Conservation (phyloP, 2,888 invertebrate genomes). For the Noctua fimbriata region DNA sequence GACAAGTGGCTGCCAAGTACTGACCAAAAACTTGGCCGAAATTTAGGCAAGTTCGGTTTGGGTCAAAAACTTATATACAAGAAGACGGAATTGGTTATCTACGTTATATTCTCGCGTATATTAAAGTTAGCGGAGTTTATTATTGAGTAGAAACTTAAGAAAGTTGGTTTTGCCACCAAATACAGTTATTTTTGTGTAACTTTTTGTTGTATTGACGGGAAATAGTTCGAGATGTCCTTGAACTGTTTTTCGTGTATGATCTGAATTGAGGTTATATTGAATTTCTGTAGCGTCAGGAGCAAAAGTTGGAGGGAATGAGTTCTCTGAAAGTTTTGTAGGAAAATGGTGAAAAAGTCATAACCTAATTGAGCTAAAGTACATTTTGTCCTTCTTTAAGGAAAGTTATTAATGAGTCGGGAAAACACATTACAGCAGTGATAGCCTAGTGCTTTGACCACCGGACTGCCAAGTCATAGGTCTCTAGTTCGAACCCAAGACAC, state of each 20-base stretch:
- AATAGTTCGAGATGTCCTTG: not conserved
- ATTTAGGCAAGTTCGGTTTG: constrained; percentile 55
- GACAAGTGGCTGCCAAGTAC: constrained; percentile 56
- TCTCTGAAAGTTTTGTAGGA: not conserved
- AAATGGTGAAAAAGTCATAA: not conserved
- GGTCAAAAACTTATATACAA: constrained; percentile 62
- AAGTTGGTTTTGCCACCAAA: constrained; percentile 22
- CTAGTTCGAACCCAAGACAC: no score
- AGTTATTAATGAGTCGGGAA: no score
- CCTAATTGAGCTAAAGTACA: not conserved
- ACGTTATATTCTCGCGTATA: constrained; percentile 57
- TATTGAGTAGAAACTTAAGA: constrained; percentile 35
- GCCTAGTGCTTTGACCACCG: no score
- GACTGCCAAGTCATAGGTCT: no score
- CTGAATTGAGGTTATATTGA: not conserved
- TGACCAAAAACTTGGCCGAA: constrained; percentile 59
- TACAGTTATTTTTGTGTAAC: constrained; percentile 11
- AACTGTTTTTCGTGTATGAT: constrained; percentile 1
- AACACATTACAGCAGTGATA: no score
- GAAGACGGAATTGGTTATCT: constrained; percentile 64
- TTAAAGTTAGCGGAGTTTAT: constrained; percentile 54
- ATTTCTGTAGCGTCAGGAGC: not conserved
- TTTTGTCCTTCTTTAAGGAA: not conserved
- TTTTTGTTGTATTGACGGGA: not conserved
- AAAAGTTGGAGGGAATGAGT: not conserved